Base-by-base conservation (phyloP, 2,888 invertebrate species). In the Ectobius pallidus region DNA sequence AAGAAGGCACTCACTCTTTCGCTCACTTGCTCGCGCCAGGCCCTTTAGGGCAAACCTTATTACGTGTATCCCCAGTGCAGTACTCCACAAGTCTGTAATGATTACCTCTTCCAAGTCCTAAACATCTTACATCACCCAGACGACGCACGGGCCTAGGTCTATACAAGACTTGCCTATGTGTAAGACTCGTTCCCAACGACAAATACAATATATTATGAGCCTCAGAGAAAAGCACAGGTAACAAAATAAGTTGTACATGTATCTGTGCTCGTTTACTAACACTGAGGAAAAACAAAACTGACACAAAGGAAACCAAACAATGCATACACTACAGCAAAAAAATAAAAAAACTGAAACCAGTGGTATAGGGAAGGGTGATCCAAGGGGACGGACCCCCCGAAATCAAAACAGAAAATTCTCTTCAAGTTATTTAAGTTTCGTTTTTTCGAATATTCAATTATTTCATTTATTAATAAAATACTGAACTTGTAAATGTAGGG, bases 11-110 rank as follows among this genome's bases (percentile, higher is more conserved):
- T 22, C 7, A 39, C 6, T 9, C 6, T 6, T 6, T 39, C 39
- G 46, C 7, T 7, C 46, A n/a, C 46, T 46, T n/a, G 61, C 30
- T 2, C 46, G 46, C 44, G 25, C 30, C 11, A 6, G 14, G 42
- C 42, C 22, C 65, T 34, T 65, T 65, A 16, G 39, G 46, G 65
- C 65, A 65, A 65, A 65, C 65, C 65, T 46, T 65, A 65, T 65
- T 65, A 65, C n/a, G 22, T 52, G n/a, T n/a, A n/a, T n/a, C 14
- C 63, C 22, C 18, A 7, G 22, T 18, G 65, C 30, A 65, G 30
- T 20, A 16, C 30, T 30, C 30, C 30, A 14, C 58, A 25, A 25
- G 58, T 9, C 39, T 42, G 65, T 44, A 46, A 46, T 46, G 25
- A 65, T 46, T 65, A 65, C 42, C 16, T 61, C 4, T 39, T 34